Evolutionary conservation across 2,113 vertebrate species (phyloP).

Genomic region (Alethe castanea): DNA sequence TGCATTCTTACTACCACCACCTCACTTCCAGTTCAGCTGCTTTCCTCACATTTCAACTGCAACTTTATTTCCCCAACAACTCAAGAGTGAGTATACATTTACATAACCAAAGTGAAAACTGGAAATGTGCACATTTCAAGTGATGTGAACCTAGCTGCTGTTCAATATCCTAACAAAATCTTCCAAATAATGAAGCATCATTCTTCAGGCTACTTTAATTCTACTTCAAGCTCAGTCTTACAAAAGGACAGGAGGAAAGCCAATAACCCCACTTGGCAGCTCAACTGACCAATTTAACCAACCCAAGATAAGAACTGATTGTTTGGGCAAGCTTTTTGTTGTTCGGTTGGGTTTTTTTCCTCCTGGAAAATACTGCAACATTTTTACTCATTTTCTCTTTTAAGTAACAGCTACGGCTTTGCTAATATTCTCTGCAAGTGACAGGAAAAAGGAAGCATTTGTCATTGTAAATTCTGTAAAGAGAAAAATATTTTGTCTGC

Average conservation of each 20-base stretch:
- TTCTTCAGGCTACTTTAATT: not conserved
- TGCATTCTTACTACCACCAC: not conserved
- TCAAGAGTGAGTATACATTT: not conserved
- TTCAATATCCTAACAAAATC: not conserved
- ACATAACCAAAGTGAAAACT: not conserved
- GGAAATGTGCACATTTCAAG: not conserved
- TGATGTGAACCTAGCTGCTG: not conserved
- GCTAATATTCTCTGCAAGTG: not conserved
- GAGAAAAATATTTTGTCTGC: slow-evolving; percentile 27
- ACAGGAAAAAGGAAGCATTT: slow-evolving; percentile 45
- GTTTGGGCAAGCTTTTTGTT: not conserved
- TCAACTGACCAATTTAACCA: not conserved
- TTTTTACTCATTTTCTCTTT: slow-evolving; percentile 16
- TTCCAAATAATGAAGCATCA: not conserved
- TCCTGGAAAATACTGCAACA: not conserved
- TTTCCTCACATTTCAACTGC: not conserved
- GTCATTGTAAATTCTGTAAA: not conserved
- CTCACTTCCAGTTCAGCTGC: slow-evolving; percentile 2
- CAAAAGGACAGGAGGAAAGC: not conserved
- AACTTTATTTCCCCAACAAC: slow-evolving; percentile 20
- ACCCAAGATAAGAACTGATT: not conserved
- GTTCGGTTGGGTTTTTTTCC: fast-evolving
- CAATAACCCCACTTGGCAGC: not conserved
- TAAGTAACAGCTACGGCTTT: not conserved
- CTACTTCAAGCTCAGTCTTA: not conserved